Conservation (phyloP, 2,113 vertebrate genomes). For the Chroicocephalus ridibundus region DNA sequence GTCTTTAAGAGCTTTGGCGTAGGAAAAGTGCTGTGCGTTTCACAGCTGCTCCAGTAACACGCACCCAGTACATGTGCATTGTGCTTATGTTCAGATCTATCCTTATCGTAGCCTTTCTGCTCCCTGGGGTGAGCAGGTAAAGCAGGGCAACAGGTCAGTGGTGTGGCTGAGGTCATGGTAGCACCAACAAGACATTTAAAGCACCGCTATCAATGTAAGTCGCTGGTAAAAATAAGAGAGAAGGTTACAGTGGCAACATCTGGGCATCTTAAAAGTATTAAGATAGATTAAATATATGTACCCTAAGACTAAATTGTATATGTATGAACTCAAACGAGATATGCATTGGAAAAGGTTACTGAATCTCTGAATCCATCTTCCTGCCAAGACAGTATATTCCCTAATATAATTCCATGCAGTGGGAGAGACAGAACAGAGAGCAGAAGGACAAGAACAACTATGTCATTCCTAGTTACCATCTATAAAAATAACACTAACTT, state of each 20-base stretch:
- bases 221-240: neutral
- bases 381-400: neutral
- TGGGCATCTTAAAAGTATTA: neutral
- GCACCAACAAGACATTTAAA: neutral
- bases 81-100: neutral
- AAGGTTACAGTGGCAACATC: neutral
- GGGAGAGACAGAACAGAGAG: neutral
- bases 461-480: neutral
- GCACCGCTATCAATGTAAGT: neutral
- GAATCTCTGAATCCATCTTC: neutral
- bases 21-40: neutral
- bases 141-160: neutral
- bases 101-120: neutral
- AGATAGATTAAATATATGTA: neutral
- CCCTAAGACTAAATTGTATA: neutral
- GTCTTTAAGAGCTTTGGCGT: neutral
- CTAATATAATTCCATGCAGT: neutral
- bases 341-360: neutral
- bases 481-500: neutral
- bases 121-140: neutral
- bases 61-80: neutral
- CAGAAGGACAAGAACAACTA: neutral
- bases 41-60: neutral
- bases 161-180: neutral
- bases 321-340: neutral